phyloP scores from a whole-genome alignment of 92 coral and sea anemone genomes.

The Zoanthus solanderi region DNA sequence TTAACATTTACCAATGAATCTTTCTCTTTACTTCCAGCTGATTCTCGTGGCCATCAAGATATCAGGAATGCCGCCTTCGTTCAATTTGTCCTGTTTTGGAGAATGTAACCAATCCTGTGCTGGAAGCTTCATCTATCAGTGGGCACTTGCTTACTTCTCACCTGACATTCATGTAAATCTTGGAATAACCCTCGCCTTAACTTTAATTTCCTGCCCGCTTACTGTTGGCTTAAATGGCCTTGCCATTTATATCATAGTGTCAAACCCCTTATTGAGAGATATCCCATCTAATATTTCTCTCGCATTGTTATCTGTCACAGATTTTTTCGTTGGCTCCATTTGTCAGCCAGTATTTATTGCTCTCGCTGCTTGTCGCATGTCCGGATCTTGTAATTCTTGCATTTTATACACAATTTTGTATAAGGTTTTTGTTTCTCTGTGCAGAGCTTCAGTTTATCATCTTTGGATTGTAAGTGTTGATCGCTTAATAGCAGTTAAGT shows the following conservation, averaged over 20 bases:
- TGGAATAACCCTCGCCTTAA: neutral
- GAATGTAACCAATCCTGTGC: neutral
- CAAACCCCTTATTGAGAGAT: neutral
- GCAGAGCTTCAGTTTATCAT: neutral
- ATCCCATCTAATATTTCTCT: neutral
- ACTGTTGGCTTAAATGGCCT: neutral
- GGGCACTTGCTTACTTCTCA: neutral
- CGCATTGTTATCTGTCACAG: neutral
- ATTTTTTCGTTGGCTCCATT: neutral
- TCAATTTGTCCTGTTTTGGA: neutral
- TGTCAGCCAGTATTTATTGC: neutral
- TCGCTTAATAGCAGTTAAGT: slow-evolving; percentile 23
- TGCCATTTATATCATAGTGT: neutral
- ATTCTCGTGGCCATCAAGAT: neutral
- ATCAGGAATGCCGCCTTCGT: neutral
- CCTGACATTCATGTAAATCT: neutral
- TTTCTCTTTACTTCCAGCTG: neutral
- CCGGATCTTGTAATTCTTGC: neutral
- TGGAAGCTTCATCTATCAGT: neutral
- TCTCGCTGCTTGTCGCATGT: neutral
- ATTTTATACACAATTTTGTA: neutral
- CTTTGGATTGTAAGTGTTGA: neutral
- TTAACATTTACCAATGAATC: neutral
- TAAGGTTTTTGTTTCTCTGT: neutral
- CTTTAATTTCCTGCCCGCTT: neutral